These are phyloP conservation scores for Pipra filicauda DNA, from an alignment of 2,113 vertebrate genomes.

Conservation along the genomic window DNA sequence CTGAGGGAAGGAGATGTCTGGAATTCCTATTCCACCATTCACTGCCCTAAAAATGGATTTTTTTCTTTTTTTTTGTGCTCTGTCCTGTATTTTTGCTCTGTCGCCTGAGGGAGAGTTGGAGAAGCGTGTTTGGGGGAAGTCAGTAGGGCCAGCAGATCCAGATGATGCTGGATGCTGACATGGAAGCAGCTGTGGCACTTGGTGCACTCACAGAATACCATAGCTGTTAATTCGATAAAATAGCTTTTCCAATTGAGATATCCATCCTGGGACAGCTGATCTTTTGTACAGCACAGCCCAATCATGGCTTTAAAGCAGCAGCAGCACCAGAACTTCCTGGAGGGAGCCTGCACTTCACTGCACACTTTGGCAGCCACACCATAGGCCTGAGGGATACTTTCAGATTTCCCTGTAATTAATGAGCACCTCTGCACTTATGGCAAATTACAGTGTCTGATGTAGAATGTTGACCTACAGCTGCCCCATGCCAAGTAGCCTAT, in stretches of 20 bases:
- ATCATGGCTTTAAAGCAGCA: conserved; percentile 34
- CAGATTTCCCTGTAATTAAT: conserved; percentile 66
- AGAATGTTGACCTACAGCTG: conserved; percentile 65
- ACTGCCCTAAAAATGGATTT: conserved; percentile 10
- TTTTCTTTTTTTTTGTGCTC: neutral
- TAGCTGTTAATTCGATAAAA: conserved; percentile 64
- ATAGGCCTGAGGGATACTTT: conserved; percentile 62
- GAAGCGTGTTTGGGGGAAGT: conserved; percentile 43
- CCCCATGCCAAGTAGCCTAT: conserved; percentile 58
- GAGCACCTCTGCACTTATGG: conserved; percentile 57
- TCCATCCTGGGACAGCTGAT: conserved; percentile 61
- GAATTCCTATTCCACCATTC: conserved; percentile 30
- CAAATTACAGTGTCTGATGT: conserved; percentile 65
- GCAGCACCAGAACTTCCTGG: conserved; percentile 41
- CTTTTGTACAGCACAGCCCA: conserved; percentile 41
- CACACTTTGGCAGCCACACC: conserved; percentile 51
- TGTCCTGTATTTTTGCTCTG: conserved; percentile 47
- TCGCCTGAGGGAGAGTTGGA: conserved; percentile 19
- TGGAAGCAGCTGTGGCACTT: conserved; percentile 56
- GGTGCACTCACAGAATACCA: conserved; percentile 28
- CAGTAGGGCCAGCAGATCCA: conserved; percentile 2
- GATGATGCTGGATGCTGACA: conserved; percentile 60
- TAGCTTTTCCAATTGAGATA: conserved; percentile 56
- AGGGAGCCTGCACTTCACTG: conserved; percentile 53
- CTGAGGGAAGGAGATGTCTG: conserved; percentile 15